Evolutionary conservation across 1,140 invertebrate genomes (phyloP), one percentile per base, ranked within the genome.

Genomic region (Vanessa atalanta): DNA sequence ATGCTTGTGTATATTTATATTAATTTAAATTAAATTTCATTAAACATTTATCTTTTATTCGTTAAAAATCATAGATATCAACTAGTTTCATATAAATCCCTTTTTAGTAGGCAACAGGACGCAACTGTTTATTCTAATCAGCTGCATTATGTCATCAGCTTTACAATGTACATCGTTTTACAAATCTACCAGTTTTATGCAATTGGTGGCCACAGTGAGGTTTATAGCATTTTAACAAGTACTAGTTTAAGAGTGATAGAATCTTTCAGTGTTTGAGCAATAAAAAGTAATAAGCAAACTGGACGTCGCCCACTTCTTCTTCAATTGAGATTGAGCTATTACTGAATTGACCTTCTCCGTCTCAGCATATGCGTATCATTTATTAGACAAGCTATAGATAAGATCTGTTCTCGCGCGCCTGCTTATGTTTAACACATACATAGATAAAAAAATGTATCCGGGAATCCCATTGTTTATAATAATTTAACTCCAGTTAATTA

Each of bases 281-380:
- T 77, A 77, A 72, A 79, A 80, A 83, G 71, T 80, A 88, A 91
- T 83, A 81, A 87, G 85, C 80, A 81, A 89, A 87, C 79, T 88
- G 80, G 75, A 69, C 65, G 68, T 80, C 87, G 85, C 88, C 86
- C 88, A 88, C 89, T 78, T 66, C 72, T 73, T 84, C 73, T 76
- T 88, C 83, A 91, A 91, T 91, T 91, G 88, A 90, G 84, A 85
- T 83, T 84, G 86, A 79, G 78, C 78, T 73, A 77, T 74, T 76
- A 77, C 74, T 82, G 76, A 86, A 85, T 88, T 89, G 85, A 89
- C 89, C 88, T 91, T 86, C 78, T 81, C 73, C 53, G 68, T 73
- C 47, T 73, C 69, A 47, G 50, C 65, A 23, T 76, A 43, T 68
- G 60, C 23, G 68, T 60, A 47, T 12, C 16, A 61, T 26, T 47